A percentile compares a stretch with the other conserved stretches of the same genome.
Evolutionary conservation across 2,888 invertebrate species (phyloP).

Genomic region (Cylloceria caligata): DNA sequence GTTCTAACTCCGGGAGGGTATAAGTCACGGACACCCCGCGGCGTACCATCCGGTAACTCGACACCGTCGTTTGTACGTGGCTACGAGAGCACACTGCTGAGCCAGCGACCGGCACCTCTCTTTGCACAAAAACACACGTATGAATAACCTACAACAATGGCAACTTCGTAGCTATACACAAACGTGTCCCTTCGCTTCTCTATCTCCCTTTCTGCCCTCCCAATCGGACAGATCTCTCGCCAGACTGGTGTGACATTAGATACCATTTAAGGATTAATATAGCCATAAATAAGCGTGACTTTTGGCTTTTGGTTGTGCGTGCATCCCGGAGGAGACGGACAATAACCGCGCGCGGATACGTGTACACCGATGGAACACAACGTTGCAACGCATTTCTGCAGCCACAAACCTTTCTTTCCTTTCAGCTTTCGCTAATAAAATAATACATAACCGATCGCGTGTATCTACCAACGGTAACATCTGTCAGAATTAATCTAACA

Average conservation of each 20-base stretch:
- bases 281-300: constrained; percentile 83
- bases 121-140: constrained; percentile 83
- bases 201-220: constrained; percentile 63
- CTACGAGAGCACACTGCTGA: constrained; percentile 72
- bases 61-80: constrained; percentile 84
- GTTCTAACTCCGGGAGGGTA: constrained; percentile 74
- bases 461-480: constrained; percentile 55
- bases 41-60: constrained; percentile 85
- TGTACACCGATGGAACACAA: constrained; percentile 23
- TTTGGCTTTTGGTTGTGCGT: constrained; percentile 66
- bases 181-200: constrained; percentile 71
- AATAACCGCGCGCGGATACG: constrained; percentile 62
- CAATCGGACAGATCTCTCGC: constrained; percentile 79
- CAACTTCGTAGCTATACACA: constrained; percentile 76
- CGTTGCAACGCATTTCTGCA: constrained; percentile 54
- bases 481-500: constrained; percentile 49
- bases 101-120: constrained; percentile 71
- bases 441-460: constrained; percentile 65
- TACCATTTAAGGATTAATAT: constrained; percentile 85
- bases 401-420: constrained; percentile 44
- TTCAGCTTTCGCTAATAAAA: constrained; percentile 62
- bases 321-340: constrained; percentile 47
- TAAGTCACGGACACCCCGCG: constrained; percentile 84
- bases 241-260: constrained; percentile 83
- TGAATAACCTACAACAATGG: constrained; percentile 83